These are phyloP conservation scores for Podarcis raffonei DNA, from an alignment of 2,113 vertebrate species.

Conservation along the genomic window DNA sequence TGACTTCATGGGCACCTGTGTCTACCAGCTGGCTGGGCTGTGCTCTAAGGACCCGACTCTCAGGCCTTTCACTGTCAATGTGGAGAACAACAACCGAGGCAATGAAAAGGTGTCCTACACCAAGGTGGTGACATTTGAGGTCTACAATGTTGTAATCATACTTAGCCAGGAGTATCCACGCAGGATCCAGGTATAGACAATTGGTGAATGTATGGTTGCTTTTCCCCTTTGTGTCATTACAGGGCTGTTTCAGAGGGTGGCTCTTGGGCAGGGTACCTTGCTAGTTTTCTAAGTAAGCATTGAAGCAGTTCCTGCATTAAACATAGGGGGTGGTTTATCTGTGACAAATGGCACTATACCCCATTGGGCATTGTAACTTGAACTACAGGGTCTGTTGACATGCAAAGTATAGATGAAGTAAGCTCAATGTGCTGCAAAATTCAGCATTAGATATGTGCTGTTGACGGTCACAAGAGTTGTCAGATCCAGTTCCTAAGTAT, in stretches of 20 bases:
- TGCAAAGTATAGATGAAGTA: background rate
- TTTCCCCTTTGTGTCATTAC: background rate
- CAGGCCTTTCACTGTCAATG: slow-evolving; percentile 41
- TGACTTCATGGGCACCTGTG: slow-evolving; percentile 55
- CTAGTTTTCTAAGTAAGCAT: background rate
- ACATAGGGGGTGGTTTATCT: too few species aligned
- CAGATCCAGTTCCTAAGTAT: background rate
- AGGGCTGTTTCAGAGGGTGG: background rate
- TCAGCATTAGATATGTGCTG: background rate
- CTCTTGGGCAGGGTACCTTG: background rate
- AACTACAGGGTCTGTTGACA: background rate
- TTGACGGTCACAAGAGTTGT: background rate
- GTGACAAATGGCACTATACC: background rate
- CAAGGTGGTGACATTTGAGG: slow-evolving; percentile 44
- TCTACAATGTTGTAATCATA: slow-evolving; percentile 31
- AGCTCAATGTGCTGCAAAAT: background rate
- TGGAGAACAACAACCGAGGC: slow-evolving; percentile 50
- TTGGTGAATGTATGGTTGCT: background rate
- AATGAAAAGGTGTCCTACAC: slow-evolving; percentile 42
- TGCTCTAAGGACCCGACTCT: slow-evolving; percentile 35
- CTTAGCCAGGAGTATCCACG: slow-evolving; percentile 40
- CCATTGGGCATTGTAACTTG: too few species aligned
- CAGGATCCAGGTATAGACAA: slow-evolving; percentile 50
- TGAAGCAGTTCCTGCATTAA: too few species aligned
- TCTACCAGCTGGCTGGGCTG: slow-evolving; percentile 56